Evolutionary conservation across 2,888 invertebrate species (phyloP), one percentile per base, ranked within the genome.

Genomic region (Acleris holmiana): DNA sequence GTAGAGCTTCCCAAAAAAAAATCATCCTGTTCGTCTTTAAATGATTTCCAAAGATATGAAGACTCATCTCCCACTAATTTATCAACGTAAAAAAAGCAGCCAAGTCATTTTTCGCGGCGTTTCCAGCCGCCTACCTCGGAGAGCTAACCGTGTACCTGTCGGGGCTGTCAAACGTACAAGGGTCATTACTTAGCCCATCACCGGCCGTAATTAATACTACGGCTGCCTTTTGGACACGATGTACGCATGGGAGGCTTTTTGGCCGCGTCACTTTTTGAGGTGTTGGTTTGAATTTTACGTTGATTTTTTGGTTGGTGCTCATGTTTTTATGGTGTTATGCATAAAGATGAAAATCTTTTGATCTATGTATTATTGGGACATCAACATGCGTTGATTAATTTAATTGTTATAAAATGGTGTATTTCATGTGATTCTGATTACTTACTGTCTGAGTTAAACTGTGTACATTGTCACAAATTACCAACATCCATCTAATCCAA

Each of bases 121-220:
- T 69, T 74, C 76, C 69, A 75, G 76, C 48, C 61, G 21, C 51
- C 53, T 55, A 61, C 35, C 23, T 25, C 54, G 48, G 59, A 6
- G 49, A 60, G 64, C 35, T 8, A 35, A 17, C n/a, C 68, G 69
- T 69, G 80, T 83, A 91, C 90, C 90, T 90, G 90, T 80, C 85
- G 77, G 44, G 44, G 80, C 75, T 84, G 91, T 90, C 91, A 88
- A 85, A 85, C 86, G 86, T 88, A 91, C 91, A 90, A 90, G 90
- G 91, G 91, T 89, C 91, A 90, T 91, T 91, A 91, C 91, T 91
- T 90, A 90, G 84, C 82, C 83, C 83, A 87, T 87, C 86, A 73
- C 73, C 77, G 78, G 75, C 79, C 72, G 89, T 88, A 88, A 91
- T 91, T 90, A 91, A 91, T 90, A 87, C 80, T 59, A 47, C 35